Evolutionary conservation across 2,797 vertebrate species (phyloP).

Genomic region (Prionace glauca): DNA sequence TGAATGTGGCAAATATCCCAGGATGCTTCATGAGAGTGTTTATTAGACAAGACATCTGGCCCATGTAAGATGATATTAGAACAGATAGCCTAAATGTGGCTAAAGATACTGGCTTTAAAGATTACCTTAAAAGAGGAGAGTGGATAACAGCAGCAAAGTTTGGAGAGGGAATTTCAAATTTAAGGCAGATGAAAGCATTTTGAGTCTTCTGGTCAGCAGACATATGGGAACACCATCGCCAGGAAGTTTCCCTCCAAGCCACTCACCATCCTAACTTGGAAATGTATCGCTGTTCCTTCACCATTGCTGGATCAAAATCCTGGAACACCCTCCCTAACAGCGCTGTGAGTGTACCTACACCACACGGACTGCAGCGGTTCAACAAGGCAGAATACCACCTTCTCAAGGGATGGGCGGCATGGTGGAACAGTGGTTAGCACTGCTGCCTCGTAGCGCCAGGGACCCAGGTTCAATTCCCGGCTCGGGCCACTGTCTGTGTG

Average conservation of each 20-base stretch:
- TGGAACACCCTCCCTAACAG: not conserved
- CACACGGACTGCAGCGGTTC: not conserved
- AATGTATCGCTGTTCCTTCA: not conserved
- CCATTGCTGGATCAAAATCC: not conserved
- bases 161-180: not conserved
- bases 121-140: not conserved
- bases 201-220: not conserved
- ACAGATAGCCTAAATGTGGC: not conserved
- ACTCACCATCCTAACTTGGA: not conserved
- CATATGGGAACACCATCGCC: not conserved
- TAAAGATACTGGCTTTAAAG: not conserved
- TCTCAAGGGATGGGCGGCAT: not conserved
- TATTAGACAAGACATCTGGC: not conserved
- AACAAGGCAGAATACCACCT: not conserved
- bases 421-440: too few relatives aligned
- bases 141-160: not conserved
- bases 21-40: too few relatives aligned
- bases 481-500: too few relatives aligned
- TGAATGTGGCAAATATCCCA: too few relatives aligned
- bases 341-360: not conserved
- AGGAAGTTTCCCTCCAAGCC: not conserved
- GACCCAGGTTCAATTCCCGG: too few relatives aligned
- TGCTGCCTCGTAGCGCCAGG: too few relatives aligned
- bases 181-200: not conserved
- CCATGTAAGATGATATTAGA: not conserved